These are phyloP conservation scores for Prunella fulvescens DNA, from an alignment of 2,113 vertebrate genomes.

Conservation along the genomic window DNA sequence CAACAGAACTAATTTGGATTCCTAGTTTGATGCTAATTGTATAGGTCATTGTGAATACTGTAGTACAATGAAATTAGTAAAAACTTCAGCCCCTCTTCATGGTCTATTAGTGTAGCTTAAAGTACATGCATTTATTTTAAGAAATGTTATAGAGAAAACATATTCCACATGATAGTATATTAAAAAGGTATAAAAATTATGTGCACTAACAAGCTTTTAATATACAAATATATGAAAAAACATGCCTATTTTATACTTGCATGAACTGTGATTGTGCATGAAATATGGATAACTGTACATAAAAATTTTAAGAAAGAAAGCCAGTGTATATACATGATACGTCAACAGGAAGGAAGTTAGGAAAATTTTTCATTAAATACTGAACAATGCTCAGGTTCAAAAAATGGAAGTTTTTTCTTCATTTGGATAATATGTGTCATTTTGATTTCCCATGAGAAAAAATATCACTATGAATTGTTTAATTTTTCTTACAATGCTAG, in stretches of 20 bases:
- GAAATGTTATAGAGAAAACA: not conserved
- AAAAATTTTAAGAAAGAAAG: not conserved
- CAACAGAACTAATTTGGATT: not conserved
- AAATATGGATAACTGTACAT: not conserved
- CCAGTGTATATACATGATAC: accelerated
- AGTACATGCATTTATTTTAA: not conserved
- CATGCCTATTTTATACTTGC: not conserved
- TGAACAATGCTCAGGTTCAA: not conserved
- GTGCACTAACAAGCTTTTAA: not conserved
- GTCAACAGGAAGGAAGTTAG: not conserved
- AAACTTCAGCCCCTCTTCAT: not conserved
- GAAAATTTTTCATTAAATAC: not conserved
- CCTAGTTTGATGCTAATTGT: not conserved
- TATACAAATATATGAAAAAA: not conserved
- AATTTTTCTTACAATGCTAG: not conserved
- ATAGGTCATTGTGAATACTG: not conserved
- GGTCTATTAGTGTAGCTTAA: not conserved
- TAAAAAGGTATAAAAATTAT: not conserved
- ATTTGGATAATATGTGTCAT: not conserved
- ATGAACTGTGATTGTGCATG: not conserved
- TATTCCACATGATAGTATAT: not conserved
- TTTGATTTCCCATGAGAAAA: not conserved
- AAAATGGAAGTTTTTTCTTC: not conserved
- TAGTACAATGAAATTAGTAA: not conserved
- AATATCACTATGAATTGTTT: not conserved